Percentiles rank a stretch among this genome's conserved stretches.
These are phyloP conservation scores for Leptopilina drosophilae DNA, from an alignment of 2,888 invertebrate species.

Conservation along the genomic window DNA sequence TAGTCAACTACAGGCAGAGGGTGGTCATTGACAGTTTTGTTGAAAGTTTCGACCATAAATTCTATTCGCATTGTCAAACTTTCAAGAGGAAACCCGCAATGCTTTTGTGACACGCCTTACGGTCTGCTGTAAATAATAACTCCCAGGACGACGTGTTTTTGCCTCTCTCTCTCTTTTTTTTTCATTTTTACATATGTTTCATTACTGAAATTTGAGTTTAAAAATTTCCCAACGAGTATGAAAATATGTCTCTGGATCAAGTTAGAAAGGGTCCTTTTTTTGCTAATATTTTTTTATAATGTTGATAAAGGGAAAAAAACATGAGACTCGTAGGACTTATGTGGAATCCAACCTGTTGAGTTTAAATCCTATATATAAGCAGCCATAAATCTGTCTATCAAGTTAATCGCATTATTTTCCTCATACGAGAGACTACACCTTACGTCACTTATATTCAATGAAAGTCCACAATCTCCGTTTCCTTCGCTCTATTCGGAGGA, in stretches of 20 bases:
- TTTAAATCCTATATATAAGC: constrained; percentile 65
- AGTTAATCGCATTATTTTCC: constrained; percentile 69
- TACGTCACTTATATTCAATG: constrained; percentile 30
- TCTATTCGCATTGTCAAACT: constrained; percentile 72
- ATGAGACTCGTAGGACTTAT: constrained; percentile 27
- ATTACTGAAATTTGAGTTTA: neutral
- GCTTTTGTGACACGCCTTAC: constrained; percentile 75
- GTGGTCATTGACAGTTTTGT: constrained; percentile 74
- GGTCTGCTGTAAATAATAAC: constrained; percentile 74
- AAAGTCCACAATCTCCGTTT: constrained; percentile 15
- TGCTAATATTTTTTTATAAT: neutral
- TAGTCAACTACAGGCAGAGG: constrained; percentile 24
- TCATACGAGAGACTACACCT: constrained; percentile 19
- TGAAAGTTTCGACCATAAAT: constrained; percentile 76
- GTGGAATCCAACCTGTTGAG: constrained; percentile 67
- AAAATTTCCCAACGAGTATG: neutral
- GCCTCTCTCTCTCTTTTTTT: constrained; percentile 9
- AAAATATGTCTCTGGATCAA: neutral
- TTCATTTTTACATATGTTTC: constrained; percentile 1
- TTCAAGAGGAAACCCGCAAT: constrained; percentile 77
- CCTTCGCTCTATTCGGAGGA: constrained; percentile 3
- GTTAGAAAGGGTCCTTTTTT: no score
- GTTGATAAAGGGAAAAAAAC: constrained; percentile 5
- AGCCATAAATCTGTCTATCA: constrained; percentile 66
- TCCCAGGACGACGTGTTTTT: constrained; percentile 51